A percentile compares a stretch with the other conserved stretches of the same genome.
Evolutionary conservation across 2,888 invertebrate genomes (phyloP).

Genomic region (Platycheirus rosarum): DNA sequence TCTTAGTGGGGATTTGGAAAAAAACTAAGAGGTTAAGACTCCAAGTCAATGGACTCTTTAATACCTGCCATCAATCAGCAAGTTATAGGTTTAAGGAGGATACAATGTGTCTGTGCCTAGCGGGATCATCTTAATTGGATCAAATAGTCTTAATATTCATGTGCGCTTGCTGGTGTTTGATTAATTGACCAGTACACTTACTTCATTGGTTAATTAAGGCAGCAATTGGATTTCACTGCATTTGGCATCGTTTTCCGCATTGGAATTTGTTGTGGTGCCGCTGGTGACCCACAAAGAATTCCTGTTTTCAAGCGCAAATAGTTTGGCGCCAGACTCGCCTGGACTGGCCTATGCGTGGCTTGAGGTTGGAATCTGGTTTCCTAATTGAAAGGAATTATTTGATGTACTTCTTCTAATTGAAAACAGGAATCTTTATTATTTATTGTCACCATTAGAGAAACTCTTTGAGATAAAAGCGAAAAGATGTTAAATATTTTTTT

Average conservation of each 20-base stretch:
- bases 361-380: constrained; percentile 47
- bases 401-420: constrained; percentile 1
- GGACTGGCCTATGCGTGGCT: constrained; percentile 8
- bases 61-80: neutral
- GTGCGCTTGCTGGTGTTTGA: constrained; percentile 46
- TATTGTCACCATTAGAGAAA: constrained; percentile 18
- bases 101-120: neutral
- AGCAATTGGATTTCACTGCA: constrained; percentile 30
- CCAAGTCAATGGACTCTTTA: neutral
- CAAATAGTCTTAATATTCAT: neutral
- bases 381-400: constrained; percentile 45
- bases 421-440: constrained; percentile 40
- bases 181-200: constrained; percentile 48
- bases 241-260: constrained; percentile 53
- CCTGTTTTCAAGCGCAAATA: constrained; percentile 51
- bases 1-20: neutral
- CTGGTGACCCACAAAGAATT: constrained; percentile 58
- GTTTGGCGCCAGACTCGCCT: constrained; percentile 51
- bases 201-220: constrained; percentile 52
- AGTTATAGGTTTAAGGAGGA: neutral
- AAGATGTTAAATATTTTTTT: constrained; percentile 13
- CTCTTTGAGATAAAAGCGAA: constrained; percentile 17
- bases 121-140: constrained; percentile 15
- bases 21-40: neutral
- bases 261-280: constrained; percentile 51